These are phyloP conservation scores for Lucinisca nassula DNA, from an alignment of 2,888 invertebrate genomes.

Conservation along the genomic window DNA sequence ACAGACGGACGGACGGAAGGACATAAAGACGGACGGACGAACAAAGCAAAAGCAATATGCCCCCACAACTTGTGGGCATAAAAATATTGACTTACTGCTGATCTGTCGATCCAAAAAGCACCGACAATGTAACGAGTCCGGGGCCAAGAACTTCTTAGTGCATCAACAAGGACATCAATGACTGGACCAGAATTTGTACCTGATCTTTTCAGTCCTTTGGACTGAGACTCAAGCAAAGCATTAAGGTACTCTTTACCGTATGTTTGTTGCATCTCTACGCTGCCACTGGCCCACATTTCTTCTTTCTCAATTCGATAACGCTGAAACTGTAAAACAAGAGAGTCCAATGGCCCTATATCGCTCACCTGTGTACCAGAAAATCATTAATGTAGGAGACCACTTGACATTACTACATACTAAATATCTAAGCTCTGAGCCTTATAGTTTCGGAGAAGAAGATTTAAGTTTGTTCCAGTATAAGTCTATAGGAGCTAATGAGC, in stretches of 20 bases:
- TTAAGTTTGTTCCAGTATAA: too few species aligned
- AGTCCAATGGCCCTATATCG: too few species aligned
- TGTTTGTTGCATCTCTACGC: slow-evolving; percentile 39
- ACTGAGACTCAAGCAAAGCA: neutral
- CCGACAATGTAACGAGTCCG: neutral
- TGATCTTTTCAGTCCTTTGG: neutral
- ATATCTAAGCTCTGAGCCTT: too few species aligned
- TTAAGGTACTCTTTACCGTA: slow-evolving; percentile 39
- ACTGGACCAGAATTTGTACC: neutral
- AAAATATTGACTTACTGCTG: neutral
- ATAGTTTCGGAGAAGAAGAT: too few species aligned
- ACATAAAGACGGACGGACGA: neutral
- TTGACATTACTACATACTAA: too few species aligned
- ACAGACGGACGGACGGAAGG: neutral
- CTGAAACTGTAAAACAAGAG: slow-evolving; percentile 37
- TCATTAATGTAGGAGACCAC: too few species aligned
- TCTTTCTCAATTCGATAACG: slow-evolving; percentile 38
- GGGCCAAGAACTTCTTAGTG: neutral
- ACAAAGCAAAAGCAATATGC: too few species aligned
- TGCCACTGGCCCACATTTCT: slow-evolving; percentile 46
- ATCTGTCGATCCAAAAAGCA: neutral
- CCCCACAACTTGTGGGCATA: neutral
- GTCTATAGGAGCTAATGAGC: too few species aligned
- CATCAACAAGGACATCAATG: neutral
- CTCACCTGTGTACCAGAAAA: too few species aligned